Percentiles rank a stretch among this genome's conserved stretches.
Evolutionary conservation across 1,140 invertebrate genomes (phyloP).

Genomic region (Mactra quadrangularis): DNA sequence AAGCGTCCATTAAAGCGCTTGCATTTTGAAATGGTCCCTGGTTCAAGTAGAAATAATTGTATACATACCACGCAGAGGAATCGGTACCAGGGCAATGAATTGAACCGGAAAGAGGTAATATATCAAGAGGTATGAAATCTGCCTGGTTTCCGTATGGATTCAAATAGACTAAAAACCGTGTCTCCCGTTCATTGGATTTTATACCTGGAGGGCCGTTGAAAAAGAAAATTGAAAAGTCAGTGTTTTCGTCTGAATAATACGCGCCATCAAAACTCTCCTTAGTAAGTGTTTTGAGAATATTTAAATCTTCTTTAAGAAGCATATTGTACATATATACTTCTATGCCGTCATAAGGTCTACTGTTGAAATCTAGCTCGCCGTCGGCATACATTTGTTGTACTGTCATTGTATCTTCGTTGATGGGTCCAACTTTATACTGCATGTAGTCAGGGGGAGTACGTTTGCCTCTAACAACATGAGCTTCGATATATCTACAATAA

Average conservation of each 20-base stretch:
- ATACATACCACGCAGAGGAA: slow-evolving; percentile 61
- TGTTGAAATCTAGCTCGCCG: slow-evolving; percentile 65
- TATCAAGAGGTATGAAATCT: slow-evolving; percentile 67
- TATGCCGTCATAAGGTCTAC: slow-evolving; percentile 64
- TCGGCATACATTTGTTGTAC: slow-evolving; percentile 39
- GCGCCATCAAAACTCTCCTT: slow-evolving; percentile 71
- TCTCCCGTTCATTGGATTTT: slow-evolving; percentile 53
- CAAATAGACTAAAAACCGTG: slow-evolving; percentile 53
- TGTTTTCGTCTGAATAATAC: slow-evolving; percentile 36
- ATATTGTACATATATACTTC: slow-evolving; percentile 58
- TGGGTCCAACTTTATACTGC: slow-evolving; percentile 72
- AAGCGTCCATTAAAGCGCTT: slow-evolving; percentile 60
- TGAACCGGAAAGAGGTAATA: slow-evolving; percentile 64
- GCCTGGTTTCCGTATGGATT: slow-evolving; percentile 48
- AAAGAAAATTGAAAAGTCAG: slow-evolving; percentile 54
- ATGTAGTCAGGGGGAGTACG: slow-evolving; percentile 63
- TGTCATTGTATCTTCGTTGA: slow-evolving; percentile 54
- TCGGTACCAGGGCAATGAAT: slow-evolving; percentile 66
- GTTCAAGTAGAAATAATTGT: slow-evolving; percentile 60
- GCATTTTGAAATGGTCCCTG: slow-evolving; percentile 63
- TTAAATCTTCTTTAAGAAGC: slow-evolving; percentile 47
- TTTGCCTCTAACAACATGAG: slow-evolving; percentile 69
- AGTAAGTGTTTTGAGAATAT: slow-evolving; percentile 54
- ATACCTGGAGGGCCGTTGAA: slow-evolving; percentile 63
- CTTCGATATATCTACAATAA: slow-evolving; percentile 57